phyloP scores from a whole-genome alignment of 1,140 invertebrate species.

The Trichonephila clavata region DNA sequence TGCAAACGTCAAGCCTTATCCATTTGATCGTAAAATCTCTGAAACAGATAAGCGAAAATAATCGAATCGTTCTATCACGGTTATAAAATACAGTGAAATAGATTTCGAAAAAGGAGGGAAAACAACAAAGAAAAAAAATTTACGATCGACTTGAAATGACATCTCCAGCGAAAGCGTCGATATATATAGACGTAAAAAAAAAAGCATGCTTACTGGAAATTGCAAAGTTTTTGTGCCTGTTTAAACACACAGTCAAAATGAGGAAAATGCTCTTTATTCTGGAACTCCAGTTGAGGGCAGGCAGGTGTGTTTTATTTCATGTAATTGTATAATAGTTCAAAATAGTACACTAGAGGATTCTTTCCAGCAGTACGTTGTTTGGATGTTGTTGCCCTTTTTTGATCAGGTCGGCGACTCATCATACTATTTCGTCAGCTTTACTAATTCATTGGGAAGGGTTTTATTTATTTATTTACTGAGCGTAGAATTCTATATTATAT shows the following conservation, averaged over 20 bases:
- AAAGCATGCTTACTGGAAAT: constrained; percentile 4
- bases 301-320: constrained; percentile 30
- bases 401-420: not conserved
- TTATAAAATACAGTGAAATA: not conserved
- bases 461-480: too few relatives aligned
- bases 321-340: constrained; percentile 13
- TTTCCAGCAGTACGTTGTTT: not conserved
- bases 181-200: constrained; percentile 39
- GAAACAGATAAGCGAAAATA: not conserved
- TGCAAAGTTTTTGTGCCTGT: constrained; percentile 47
- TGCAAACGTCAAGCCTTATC: not conserved
- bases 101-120: not conserved
- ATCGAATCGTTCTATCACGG: not conserved
- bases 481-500: too few relatives aligned
- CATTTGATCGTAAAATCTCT: not conserved
- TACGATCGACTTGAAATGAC: not conserved
- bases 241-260: constrained; percentile 12
- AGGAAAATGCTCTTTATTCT: constrained; percentile 21
- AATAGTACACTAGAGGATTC: not conserved
- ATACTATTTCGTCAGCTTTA: not conserved
- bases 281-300: constrained; percentile 10
- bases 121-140: not conserved
- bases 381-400: constrained; percentile 11
- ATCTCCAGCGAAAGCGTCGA: not conserved
- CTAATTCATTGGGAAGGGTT: not conserved